These are phyloP conservation scores for Anadara kagoshimensis DNA, from an alignment of 1,140 invertebrate genomes.

Conservation along the genomic window DNA sequence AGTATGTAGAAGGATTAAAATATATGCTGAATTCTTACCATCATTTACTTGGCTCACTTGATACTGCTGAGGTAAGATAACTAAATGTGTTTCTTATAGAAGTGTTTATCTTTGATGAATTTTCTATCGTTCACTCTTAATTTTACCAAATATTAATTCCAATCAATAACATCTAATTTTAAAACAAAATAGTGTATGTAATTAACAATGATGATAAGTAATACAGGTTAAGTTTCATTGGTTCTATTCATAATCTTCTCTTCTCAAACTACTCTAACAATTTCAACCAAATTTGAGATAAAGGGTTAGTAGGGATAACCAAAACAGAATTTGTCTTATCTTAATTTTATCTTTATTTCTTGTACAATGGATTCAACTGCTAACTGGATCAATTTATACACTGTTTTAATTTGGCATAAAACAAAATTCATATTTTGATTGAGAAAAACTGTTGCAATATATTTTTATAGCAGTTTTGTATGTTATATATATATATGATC, in stretches of 20 bases:
- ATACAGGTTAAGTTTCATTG: neutral
- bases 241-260: too few relatives aligned
- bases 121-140: neutral
- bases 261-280: too few relatives aligned
- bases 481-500: neutral
- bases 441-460: neutral
- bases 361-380: neutral
- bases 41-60: slow-evolving; percentile 66
- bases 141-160: neutral
- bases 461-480: neutral
- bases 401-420: neutral
- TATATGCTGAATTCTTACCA: slow-evolving; percentile 73
- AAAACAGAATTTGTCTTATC: too few relatives aligned
- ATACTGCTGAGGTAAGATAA: slow-evolving; percentile 69
- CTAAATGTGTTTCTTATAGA: neutral
- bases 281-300: too few relatives aligned
- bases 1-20: slow-evolving; percentile 71
- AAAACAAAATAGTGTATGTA: neutral
- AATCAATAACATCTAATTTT: neutral
- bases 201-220: neutral
- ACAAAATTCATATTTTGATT: neutral
- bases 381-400: neutral
- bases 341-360: too few relatives aligned
- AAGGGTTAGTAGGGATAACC: too few relatives aligned
- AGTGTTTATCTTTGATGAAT: neutral